Conservation (phyloP, 2,113 vertebrate species). For the Cheirogaleus medius region DNA sequence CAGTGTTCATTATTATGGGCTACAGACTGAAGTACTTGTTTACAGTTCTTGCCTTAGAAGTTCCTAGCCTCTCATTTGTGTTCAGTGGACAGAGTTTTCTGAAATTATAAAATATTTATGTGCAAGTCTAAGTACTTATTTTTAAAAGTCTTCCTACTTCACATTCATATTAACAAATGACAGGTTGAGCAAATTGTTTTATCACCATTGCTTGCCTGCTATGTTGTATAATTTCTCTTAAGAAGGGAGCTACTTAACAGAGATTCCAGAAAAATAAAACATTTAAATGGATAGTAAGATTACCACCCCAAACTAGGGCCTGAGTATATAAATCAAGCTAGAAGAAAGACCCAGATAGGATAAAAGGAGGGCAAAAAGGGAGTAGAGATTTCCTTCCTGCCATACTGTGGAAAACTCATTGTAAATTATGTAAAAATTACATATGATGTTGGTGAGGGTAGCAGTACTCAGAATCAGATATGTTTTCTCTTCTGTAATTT, state of each 20-base stretch:
- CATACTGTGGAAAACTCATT: background rate
- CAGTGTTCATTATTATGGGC: background rate
- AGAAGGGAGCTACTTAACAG: background rate
- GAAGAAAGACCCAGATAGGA: background rate
- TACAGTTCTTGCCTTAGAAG: background rate
- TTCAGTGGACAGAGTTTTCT: background rate
- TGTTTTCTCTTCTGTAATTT: background rate
- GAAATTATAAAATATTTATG: background rate
- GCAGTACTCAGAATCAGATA: background rate
- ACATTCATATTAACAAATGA: background rate
- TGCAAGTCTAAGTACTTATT: constrained; percentile 5
- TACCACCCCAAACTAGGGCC: background rate
- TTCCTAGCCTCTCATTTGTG: background rate
- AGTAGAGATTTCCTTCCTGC: background rate
- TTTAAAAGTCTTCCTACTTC: constrained; percentile 14
- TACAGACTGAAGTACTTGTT: background rate
- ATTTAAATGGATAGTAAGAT: constrained; percentile 28
- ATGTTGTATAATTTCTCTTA: constrained; percentile 10
- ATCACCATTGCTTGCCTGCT: background rate
- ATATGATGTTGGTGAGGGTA: background rate
- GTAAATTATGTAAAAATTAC: background rate
- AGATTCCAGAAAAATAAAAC: constrained; percentile 54
- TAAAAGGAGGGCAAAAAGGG: background rate
- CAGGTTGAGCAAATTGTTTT: constrained; percentile 13
- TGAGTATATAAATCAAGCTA: background rate